Evolutionary conservation across 2,888 invertebrate genomes (phyloP).

Genomic region (Caprella mutica): DNA sequence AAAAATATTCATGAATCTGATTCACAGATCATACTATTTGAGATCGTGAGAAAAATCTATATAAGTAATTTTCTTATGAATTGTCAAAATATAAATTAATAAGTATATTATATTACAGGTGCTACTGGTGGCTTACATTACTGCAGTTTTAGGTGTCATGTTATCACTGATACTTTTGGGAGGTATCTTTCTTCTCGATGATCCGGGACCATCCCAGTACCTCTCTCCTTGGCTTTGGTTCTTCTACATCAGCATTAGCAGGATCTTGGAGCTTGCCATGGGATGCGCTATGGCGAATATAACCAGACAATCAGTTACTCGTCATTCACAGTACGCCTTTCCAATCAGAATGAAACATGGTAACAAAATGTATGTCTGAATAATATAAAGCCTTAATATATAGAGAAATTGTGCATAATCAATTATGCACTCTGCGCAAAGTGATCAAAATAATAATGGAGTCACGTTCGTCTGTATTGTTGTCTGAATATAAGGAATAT

Average conservation of each 20-base stretch:
- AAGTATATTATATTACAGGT: too few species aligned
- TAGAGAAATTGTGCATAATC: too few species aligned
- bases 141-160: constrained; percentile 47
- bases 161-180: constrained; percentile 46
- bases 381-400: too few species aligned
- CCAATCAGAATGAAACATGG: constrained; percentile 26
- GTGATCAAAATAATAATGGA: too few species aligned
- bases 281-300: constrained; percentile 48
- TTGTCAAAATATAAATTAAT: too few species aligned
- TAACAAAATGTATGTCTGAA: constrained; percentile 25
- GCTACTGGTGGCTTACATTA: constrained; percentile 46
- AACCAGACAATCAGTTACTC: constrained; percentile 45
- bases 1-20: too few species aligned
- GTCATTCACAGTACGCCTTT: constrained; percentile 28
- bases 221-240: constrained; percentile 48
- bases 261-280: constrained; percentile 42
- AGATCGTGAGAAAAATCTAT: too few species aligned
- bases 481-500: too few species aligned
- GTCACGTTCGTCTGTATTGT: too few species aligned
- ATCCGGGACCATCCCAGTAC: constrained; percentile 27
- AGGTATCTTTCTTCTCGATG: constrained; percentile 41
- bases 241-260: constrained; percentile 46
- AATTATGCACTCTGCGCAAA: too few species aligned
- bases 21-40: too few species aligned
- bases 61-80: too few species aligned